Base-by-base conservation (phyloP, 2,113 vertebrate species). In the Taurulus bubalis region DNA sequence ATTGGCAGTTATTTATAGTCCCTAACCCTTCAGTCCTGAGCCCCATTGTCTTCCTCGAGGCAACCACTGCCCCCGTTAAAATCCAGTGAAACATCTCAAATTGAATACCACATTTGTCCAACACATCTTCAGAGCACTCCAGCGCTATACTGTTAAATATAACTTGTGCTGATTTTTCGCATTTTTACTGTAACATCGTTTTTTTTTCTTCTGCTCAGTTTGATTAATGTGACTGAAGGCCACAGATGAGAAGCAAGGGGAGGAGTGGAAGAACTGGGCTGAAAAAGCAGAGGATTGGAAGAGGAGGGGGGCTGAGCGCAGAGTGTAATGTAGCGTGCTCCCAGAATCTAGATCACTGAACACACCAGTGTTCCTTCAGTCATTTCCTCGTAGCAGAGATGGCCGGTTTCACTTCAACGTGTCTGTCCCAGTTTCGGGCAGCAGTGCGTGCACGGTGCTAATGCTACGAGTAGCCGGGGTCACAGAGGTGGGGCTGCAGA, bases 261-360 rank as follows among this genome's bases (percentile, higher is more conserved):
- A 59, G 75, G 64, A 71, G 59, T 38, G 47, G 70, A 38, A 71
- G 53, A 68, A 55, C 24, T 67, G 82, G 69, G 69, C 59, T 67
- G 56, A 87, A 87, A 83, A 83, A 68, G 75, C 42, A 67, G 59
- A 77, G 28, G 83, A 83, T 36, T 67, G 74, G 83, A 80, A 56
- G 82, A 65, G 45, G 45, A 6, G 45, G 16, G 45, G 45, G 45
- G 45, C 66, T 69, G 69, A 84, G 80, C 28, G 16, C 32, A 24
- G 79, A 80, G 89, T 85, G 82, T 87, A 94, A 91, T 91, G 92
- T 91, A 90, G 84, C 91, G 69, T 93, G 86, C 64, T 60, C 5
- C 42, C 77, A 85, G 82, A 91, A 93, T 93, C 91, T 90, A 91
- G 93, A 91, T 93, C 93, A 94, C 89, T 94, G 91, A 89, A 85